Conservation (phyloP, 92 coral and sea anemone species). For the Phenganax subtilis region DNA sequence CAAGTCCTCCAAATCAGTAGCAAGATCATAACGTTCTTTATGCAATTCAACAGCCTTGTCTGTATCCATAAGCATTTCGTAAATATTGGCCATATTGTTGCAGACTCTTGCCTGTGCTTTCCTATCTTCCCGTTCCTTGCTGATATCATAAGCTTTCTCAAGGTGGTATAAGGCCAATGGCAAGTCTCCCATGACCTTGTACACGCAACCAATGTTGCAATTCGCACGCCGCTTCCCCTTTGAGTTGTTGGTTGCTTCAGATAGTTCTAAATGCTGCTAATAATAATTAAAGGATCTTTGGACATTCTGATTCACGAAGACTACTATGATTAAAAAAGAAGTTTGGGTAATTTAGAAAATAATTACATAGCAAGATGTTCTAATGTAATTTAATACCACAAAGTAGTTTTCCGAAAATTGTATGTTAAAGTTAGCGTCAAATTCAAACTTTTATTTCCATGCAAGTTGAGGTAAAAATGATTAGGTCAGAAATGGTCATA, state of each 20-base stretch:
- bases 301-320: too few species aligned
- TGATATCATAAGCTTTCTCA: conserved; percentile 64
- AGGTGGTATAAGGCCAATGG: conserved; percentile 62
- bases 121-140: conserved; percentile 57
- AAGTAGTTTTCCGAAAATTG: too few species aligned
- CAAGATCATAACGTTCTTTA: conserved; percentile 59
- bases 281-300: conserved; percentile 64
- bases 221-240: conserved; percentile 81
- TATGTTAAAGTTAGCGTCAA: too few species aligned
- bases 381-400: too few species aligned
- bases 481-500: too few species aligned
- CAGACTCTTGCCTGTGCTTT: conserved; percentile 63
- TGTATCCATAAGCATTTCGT: conserved; percentile 73
- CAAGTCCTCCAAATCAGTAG: conserved; percentile 61
- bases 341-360: too few species aligned
- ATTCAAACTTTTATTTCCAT: too few species aligned
- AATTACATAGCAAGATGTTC: too few species aligned
- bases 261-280: conserved; percentile 65
- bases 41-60: conserved; percentile 76
- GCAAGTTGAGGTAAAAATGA: too few species aligned
- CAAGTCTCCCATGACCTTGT: conserved; percentile 64
- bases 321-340: too few species aligned
- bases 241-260: conserved; percentile 61
- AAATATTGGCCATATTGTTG: conserved; percentile 84
- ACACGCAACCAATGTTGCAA: conserved; percentile 80